Evolutionary conservation across 2,113 vertebrate species (phyloP).

Genomic region (Stigmatopora argus): DNA sequence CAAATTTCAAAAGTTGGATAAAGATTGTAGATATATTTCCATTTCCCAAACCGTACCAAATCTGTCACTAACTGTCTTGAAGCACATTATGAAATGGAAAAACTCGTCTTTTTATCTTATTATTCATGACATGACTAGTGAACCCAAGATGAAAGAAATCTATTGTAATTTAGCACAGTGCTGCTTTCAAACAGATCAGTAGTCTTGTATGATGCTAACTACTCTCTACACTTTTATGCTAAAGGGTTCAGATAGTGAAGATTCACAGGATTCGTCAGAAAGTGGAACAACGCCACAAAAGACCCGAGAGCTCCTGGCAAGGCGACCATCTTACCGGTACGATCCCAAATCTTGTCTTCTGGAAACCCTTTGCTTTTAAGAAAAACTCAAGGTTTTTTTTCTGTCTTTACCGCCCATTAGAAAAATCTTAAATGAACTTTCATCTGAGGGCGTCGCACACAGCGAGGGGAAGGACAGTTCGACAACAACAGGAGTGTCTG

Average conservation of each 20-base stretch:
- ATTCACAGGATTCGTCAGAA: conserved; percentile 97
- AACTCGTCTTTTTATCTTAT: too few relatives aligned
- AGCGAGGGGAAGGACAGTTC: conserved; percentile 97
- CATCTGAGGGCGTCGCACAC: conserved; percentile 91
- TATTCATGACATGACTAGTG: too few relatives aligned
- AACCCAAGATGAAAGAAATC: too few relatives aligned
- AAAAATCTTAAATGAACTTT: conserved; percentile 98
- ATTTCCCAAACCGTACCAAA: too few relatives aligned
- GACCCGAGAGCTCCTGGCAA: conserved; percentile 94
- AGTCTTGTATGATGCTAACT: conserved; percentile 16
- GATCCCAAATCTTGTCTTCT: neutral
- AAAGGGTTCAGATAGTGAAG: conserved; percentile 94
- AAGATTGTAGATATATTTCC: too few relatives aligned
- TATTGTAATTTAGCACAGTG: neutral
- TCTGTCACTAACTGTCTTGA: too few relatives aligned
- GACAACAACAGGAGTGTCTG: conserved; percentile 86
- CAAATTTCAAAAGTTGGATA: neutral
- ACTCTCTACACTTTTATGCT: conserved; percentile 75
- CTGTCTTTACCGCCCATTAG: conserved; percentile 56
- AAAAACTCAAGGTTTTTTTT: neutral
- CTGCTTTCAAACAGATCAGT: neutral
- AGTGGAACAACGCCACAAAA: conserved; percentile 96
- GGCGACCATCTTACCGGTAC: conserved; percentile 94
- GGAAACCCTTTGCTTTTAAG: neutral
- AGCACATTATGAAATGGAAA: too few relatives aligned